These are phyloP conservation scores for Pomatorhinus ruficollis DNA, from an alignment of 2,113 vertebrate genomes.

Conservation along the genomic window DNA sequence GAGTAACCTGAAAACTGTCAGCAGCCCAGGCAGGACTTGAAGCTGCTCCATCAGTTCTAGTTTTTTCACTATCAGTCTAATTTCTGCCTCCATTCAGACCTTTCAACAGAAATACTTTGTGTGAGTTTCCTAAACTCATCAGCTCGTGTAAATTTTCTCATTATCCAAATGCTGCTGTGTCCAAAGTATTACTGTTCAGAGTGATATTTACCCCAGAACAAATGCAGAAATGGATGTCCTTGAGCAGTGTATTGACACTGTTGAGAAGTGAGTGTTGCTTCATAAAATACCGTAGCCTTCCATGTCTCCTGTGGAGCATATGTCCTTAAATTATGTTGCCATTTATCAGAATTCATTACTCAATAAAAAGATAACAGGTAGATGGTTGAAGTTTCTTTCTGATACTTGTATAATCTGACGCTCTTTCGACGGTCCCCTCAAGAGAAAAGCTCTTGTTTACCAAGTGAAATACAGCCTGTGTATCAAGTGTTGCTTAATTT, in stretches of 20 bases:
- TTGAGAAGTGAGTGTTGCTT: not conserved
- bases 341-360: conserved; percentile 24
- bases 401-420: not conserved
- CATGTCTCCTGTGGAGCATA: not conserved
- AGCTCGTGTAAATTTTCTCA: not conserved
- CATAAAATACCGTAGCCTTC: not conserved
- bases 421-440: not conserved
- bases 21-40: not conserved
- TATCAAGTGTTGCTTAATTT: conserved; percentile 36
- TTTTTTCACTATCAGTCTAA: not conserved
- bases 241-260: not conserved
- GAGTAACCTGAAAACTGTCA: not conserved
- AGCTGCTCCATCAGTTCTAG: not conserved
- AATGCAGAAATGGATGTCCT: not conserved
- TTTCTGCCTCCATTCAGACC: not conserved
- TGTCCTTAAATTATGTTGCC: not conserved
- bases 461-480: not conserved
- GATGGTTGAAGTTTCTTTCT: conserved; percentile 27
- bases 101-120: not conserved
- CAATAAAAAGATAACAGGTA: conserved; percentile 2
- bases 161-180: not conserved
- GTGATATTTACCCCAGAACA: not conserved
- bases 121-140: not conserved
- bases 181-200: not conserved
- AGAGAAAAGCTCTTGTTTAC: conserved; percentile 52